Conservation (phyloP, 92 coral and sea anemone genomes). For the Plumapathes pennacea region DNA sequence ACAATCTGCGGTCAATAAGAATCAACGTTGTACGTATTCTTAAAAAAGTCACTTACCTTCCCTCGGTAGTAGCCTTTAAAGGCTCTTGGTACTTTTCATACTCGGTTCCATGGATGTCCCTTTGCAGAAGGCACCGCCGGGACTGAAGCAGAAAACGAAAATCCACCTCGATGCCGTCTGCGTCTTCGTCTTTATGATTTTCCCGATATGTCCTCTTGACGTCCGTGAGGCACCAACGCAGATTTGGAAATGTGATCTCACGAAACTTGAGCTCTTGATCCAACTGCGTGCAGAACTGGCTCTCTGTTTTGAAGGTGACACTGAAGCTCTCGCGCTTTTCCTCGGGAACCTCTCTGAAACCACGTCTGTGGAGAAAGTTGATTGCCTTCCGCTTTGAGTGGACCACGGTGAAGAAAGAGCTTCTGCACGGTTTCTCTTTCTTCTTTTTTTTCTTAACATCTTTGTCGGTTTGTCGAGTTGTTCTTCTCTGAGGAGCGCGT, state of each 20-base stretch:
- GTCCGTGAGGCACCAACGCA: slow-evolving; percentile 91
- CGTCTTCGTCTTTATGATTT: slow-evolving; percentile 14
- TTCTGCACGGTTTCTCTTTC: slow-evolving; percentile 72
- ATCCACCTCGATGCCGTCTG: slow-evolving; percentile 85
- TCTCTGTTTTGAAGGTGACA: slow-evolving; percentile 34
- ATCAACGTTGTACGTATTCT: too few species aligned
- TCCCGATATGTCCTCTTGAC: slow-evolving; percentile 77
- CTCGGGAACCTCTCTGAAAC: slow-evolving; percentile 19
- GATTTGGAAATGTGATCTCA: slow-evolving; percentile 60
- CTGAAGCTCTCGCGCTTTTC: slow-evolving; percentile 42
- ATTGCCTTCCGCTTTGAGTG: slow-evolving; percentile 43
- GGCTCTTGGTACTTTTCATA: slow-evolving; percentile 55
- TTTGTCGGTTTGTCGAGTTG: not conserved
- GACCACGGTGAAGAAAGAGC: slow-evolving; percentile 74
- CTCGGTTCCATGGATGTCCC: slow-evolving; percentile 67
- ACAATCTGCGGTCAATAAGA: too few species aligned
- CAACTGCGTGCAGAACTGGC: slow-evolving; percentile 46
- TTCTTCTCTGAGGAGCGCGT: slow-evolving; percentile 7
- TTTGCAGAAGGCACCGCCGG: slow-evolving; percentile 49
- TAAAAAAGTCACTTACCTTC: too few species aligned
- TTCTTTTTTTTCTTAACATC: slow-evolving; percentile 28
- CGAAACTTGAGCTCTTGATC: slow-evolving; percentile 45
- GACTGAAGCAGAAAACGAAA: slow-evolving; percentile 84
- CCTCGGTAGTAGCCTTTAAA: not conserved
- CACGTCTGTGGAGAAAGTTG: slow-evolving; percentile 16